Evolutionary conservation across 2,113 vertebrate genomes (phyloP), one percentile per base, ranked within the genome.

Genomic region (Cygnus atratus): DNA sequence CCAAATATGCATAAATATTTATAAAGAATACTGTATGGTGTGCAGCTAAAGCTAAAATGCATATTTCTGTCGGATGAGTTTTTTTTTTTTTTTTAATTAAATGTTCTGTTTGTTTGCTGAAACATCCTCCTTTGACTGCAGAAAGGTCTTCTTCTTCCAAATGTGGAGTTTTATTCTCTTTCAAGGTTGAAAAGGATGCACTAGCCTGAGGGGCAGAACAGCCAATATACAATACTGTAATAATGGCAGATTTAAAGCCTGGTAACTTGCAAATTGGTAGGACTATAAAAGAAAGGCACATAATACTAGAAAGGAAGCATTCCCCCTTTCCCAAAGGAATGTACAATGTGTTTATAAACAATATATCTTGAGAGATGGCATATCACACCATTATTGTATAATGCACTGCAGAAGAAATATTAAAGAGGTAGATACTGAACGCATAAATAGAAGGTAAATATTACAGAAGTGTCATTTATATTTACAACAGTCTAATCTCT

Each of bases 261-360:
- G 43, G 31, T 62, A 93, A 88, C 55, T 55, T 93, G 39, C 79
- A 84, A 78, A 87, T 96, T 72, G 89, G 48, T 68, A 65, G 22
- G 54, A 16, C 55, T 63, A 25, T 65, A 48, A 75, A 91, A 74
- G 20, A 80, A 52, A 88, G 24, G 8, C 22, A 83, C 22, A 24
- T 70, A 80, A 13, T 77, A n/a, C 14, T 48, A 43, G 79, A 77
- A 92, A 67, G 22, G 22, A 91, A 79, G 19, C 28, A 67, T 43
- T 55, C 4, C 3, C 6, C 18, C 26, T 22, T 80, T 95, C 61
- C 29, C 75, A 43, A 21, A 78, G 43, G 39, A 67, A 37, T 35
- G 29, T 59, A 13, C 33, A 18, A 6, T 0, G 0, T 89, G 28
- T 88, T 77, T 86, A 11, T 77, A 84, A 44, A 28, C 26, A 15